Evolutionary conservation across 2,888 invertebrate species (phyloP).

Genomic region (Drosophila conformis): DNA sequence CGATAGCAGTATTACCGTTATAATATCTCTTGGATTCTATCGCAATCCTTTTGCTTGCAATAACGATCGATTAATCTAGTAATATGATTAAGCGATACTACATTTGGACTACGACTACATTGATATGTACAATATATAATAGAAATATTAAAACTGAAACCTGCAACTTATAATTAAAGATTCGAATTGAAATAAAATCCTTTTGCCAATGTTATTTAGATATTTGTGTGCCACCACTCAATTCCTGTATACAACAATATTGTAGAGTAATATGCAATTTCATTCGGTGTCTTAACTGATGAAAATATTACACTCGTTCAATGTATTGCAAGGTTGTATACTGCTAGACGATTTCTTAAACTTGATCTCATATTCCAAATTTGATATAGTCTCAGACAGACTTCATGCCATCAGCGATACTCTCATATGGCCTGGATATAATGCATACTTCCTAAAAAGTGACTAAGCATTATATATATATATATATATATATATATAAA

Average conservation of each 20-base stretch:
- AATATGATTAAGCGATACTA: not conserved
- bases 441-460: not conserved
- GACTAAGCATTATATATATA: not conserved
- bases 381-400: not conserved
- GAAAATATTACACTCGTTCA: too few species aligned
- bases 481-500: too few species aligned
- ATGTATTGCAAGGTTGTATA: too few species aligned
- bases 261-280: not conserved
- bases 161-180: not conserved
- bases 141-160: not conserved
- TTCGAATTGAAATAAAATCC: not conserved
- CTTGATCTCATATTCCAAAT: not conserved
- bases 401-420: not conserved
- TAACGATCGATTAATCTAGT: not conserved
- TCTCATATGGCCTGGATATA: too few species aligned
- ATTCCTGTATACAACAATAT: too few species aligned
- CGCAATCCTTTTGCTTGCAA: not conserved
- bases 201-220: not conserved
- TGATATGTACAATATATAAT: not conserved
- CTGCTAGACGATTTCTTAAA: not conserved
- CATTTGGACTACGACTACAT: not conserved
- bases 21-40: not conserved
- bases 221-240: not conserved
- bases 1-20: not conserved
- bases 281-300: not conserved